phyloP scores from a whole-genome alignment of 1,140 invertebrate species.

The Drosophila virilis region DNA sequence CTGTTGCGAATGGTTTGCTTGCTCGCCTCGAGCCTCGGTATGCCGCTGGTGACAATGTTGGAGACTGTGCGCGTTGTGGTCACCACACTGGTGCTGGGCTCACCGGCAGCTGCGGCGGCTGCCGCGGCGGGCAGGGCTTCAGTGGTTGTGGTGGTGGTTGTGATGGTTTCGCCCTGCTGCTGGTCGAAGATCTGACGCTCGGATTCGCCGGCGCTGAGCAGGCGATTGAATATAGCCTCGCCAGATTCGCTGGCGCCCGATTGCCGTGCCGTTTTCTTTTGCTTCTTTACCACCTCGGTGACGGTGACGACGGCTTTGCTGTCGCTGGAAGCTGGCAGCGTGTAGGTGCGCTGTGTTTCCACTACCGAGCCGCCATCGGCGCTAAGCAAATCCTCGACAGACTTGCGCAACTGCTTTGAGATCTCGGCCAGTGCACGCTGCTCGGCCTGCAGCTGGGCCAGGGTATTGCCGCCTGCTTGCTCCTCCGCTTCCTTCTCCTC shows the following conservation, averaged over 20 bases:
- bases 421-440: slow-evolving; percentile 80
- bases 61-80: slow-evolving; percentile 78
- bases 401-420: slow-evolving; percentile 81
- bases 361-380: slow-evolving; percentile 57
- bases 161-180: slow-evolving; percentile 76
- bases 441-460: slow-evolving; percentile 77
- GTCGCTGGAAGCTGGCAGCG: slow-evolving; percentile 55
- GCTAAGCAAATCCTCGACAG: slow-evolving; percentile 74
- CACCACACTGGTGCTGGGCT: slow-evolving; percentile 71
- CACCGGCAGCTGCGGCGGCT: slow-evolving; percentile 25
- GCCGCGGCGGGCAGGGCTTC: slow-evolving; percentile 47
- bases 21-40: slow-evolving; percentile 57
- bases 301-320: slow-evolving; percentile 62
- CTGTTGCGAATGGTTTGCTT: slow-evolving; percentile 53
- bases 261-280: slow-evolving; percentile 35
- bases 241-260: slow-evolving; percentile 47
- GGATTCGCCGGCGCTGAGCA: slow-evolving; percentile 62
- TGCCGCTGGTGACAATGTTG: slow-evolving; percentile 78
- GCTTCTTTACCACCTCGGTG: slow-evolving; percentile 67
- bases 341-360: slow-evolving; percentile 57
- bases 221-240: slow-evolving; percentile 72
- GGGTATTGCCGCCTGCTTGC: slow-evolving; percentile 32
- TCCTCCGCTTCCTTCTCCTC: neutral
- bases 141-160: slow-evolving; percentile 79
- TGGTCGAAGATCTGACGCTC: slow-evolving; percentile 73